These are phyloP conservation scores for Esox niger DNA, from an alignment of 2,113 vertebrate species.

Conservation along the genomic window DNA sequence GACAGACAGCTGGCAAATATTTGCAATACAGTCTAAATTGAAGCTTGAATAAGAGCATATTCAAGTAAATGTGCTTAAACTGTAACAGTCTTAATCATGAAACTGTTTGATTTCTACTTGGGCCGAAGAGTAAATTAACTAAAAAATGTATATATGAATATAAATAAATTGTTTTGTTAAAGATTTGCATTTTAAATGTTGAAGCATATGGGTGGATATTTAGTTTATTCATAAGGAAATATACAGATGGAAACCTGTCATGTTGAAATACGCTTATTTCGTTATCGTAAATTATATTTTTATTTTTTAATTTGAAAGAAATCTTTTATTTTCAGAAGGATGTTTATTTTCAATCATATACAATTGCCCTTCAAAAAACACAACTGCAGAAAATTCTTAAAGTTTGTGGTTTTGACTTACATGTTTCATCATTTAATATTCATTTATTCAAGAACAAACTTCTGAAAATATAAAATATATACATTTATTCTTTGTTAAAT, in stretches of 20 bases:
- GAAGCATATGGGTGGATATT: not conserved
- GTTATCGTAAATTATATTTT: not conserved
- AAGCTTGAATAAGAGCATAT: not conserved
- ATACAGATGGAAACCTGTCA: not conserved
- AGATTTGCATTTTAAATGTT: not conserved
- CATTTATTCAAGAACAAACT: not conserved
- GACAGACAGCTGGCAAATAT: not conserved
- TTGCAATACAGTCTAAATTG: not conserved
- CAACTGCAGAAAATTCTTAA: not conserved
- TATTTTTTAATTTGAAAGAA: constrained; percentile 15
- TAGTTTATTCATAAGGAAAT: not conserved
- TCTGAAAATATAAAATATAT: not conserved
- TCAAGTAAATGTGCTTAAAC: not conserved
- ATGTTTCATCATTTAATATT: not conserved
- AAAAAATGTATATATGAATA: not conserved
- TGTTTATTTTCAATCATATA: not conserved
- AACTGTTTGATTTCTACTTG: not conserved
- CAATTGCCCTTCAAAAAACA: not conserved
- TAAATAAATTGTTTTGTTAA: not conserved
- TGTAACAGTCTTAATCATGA: not conserved
- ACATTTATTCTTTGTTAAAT: no score
- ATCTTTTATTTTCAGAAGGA: not conserved
- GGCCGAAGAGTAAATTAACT: not conserved
- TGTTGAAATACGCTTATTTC: constrained; percentile 1
- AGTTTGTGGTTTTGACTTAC: not conserved